Evolutionary conservation across 2,113 vertebrate genomes (phyloP), one percentile per base, ranked within the genome.

Genomic region (Plestiodon gilberti): DNA sequence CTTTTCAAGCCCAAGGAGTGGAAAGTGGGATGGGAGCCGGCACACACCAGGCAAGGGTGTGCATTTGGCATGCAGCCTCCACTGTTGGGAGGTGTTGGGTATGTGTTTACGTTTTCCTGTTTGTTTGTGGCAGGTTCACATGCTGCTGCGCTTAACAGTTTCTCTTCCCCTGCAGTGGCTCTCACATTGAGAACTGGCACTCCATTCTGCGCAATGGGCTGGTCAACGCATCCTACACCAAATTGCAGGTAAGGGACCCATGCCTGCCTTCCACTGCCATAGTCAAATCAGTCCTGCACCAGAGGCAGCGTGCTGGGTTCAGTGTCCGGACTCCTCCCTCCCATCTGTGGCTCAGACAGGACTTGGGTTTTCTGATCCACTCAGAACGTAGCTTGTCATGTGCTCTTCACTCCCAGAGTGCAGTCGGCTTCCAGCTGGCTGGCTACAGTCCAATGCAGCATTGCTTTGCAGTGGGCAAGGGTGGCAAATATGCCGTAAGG

Each of bases 171-270:
- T 93, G 2, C 96, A 99, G 99, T 90, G 99, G 99, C 97, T 99
- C 99, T 96, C 99, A 99, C 96, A 99, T 99, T 96, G 99, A 99
- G 97, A 99, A 99, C 96, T 99, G 99, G 99, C 99, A 99, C 94
- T 99, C 99, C 92, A 99, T 99, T 96, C 98, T 99, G 95, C 98
- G 99, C 96, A 99, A 99, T 71, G 99, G 99, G 95, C 97, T 99
- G 95, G 99, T 99, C 95, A 99, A 99, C 91, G 99, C 99, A 85
- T 99, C 99, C 95, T 99, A 99, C 95, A 99, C 99, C 96, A 99
- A 99, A 96, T 97, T 99, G 94, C 99, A 99, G 98, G 99, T 99
- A 98, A 93, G 75, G 30, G 1, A 4, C 55, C 5, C 35, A 14
- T 57, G 55, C 55, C 13, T 57, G 55, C 55, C 17, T 57, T 57